These are phyloP conservation scores for Lymantria monacha DNA, from an alignment of 2,888 invertebrate genomes.

Conservation along the genomic window DNA sequence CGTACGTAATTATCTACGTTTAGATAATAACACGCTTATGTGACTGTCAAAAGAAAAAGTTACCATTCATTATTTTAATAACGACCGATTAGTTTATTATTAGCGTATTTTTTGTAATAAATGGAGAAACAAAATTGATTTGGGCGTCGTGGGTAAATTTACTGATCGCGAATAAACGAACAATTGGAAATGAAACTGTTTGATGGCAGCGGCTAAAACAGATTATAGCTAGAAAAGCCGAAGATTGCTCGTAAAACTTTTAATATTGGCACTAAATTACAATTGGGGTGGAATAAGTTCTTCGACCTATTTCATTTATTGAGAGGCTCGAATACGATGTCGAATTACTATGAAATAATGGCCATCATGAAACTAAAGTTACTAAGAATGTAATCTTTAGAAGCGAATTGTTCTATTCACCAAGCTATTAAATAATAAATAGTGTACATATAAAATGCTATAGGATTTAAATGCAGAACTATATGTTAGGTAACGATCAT, in stretches of 20 bases:
- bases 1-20: background rate
- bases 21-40: background rate
- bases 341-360: conserved; percentile 20
- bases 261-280: conserved; percentile 66
- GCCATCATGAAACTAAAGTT: too few species aligned
- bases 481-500: too few species aligned
- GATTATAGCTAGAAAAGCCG: conserved; percentile 58
- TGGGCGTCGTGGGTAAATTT: conserved; percentile 46
- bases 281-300: conserved; percentile 58
- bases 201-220: conserved; percentile 53
- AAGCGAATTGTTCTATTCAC: conserved; percentile 10
- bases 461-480: too few species aligned
- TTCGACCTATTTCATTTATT: conserved; percentile 61
- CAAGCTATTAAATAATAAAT: too few species aligned
- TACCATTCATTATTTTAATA: background rate
- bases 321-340: conserved; percentile 35
- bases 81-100: conserved; percentile 37
- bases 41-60: background rate
- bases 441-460: too few species aligned
- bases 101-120: conserved; percentile 37
- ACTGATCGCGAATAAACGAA: conserved; percentile 45
- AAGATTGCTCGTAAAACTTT: conserved; percentile 70
- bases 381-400: conserved; percentile 32
- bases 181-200: conserved; percentile 45
- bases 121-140: conserved; percentile 44